Evolutionary conservation across 2,888 invertebrate species (phyloP).

Genomic region (Keiferia lycopersicella): DNA sequence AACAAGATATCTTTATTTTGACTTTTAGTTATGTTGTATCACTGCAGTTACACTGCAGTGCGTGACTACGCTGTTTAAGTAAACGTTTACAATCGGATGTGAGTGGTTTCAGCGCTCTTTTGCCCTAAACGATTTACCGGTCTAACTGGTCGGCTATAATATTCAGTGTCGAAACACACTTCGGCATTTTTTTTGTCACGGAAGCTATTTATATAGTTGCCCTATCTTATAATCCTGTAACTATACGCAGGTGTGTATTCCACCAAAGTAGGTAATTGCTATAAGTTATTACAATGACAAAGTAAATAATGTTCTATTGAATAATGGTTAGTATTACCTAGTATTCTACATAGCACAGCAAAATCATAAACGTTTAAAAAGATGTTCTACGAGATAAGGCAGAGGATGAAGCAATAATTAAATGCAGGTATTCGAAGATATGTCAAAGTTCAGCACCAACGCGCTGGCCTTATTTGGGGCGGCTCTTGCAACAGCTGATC

Average conservation of each 20-base stretch:
- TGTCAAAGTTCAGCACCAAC: slow-evolving; percentile 68
- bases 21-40: neutral
- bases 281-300: too few relatives aligned
- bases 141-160: neutral
- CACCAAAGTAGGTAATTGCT: too few relatives aligned
- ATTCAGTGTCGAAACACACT: too few relatives aligned
- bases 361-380: slow-evolving; percentile 20
- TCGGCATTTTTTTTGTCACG: too few relatives aligned
- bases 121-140: slow-evolving; percentile 1
- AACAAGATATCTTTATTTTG: neutral
- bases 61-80: neutral
- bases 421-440: slow-evolving; percentile 59
- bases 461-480: slow-evolving; percentile 60
- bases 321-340: neutral
- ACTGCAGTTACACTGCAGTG: neutral
- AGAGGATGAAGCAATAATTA: slow-evolving; percentile 44
- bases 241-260: too few relatives aligned
- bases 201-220: too few relatives aligned
- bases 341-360: neutral
- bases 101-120: neutral
- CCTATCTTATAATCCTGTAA: too few relatives aligned
- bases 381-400: slow-evolving; percentile 25
- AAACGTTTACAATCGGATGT: neutral
- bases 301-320: too few relatives aligned
- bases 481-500: slow-evolving; percentile 58